Base-by-base conservation (phyloP, 2,888 invertebrate genomes). In the Sicus ferrugineus region DNA sequence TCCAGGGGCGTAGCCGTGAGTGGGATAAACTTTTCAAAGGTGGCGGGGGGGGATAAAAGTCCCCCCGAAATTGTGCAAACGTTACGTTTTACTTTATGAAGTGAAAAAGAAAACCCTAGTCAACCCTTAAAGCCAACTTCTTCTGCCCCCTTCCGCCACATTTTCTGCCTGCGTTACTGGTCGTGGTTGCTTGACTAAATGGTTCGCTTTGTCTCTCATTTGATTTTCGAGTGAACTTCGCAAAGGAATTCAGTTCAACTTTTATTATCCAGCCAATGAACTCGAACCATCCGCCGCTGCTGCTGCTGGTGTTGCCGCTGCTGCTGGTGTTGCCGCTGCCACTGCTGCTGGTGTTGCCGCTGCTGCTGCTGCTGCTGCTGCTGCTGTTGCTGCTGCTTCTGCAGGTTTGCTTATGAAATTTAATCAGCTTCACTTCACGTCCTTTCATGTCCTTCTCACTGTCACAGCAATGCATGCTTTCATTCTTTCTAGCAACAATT, bases 261-360 rank as follows among this genome's bases (percentile, higher is more conserved):
- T 66, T 58, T 66, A 66, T 66, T 58, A 66, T 56, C 56, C 58
- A 28, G 26, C 28, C 63, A 63, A 63, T 63, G 54, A 65, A 7
- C 42, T 42, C 28, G 34, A 56, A 38, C 56, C 42, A n/a, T 26
- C 7, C 23, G 4, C 2, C 31, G 9, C 31, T 21, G 23, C 3
- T 19, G n/a, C 21, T 1, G 50, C 5, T 50, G 16, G n/a, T n/a
- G 48, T n/a, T 19, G 31, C 54, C n/a, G 23, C 3, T 19, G n/a
- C 21, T 1, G 50, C 5, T 50, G 16, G n/a, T n/a, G 48, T n/a
- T 19, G 31, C 7, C 23, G 4, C 2, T 28, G 9, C 31, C 14
- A 21, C 3, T 19, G n/a, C 21, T 1, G 50, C 5, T 50, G 16
- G n/a, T n/a, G 48, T n/a, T 19, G 31, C 7, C 23, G 4, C 2